phyloP scores from a whole-genome alignment of 2,888 invertebrate genomes.

The Neria commutata region DNA sequence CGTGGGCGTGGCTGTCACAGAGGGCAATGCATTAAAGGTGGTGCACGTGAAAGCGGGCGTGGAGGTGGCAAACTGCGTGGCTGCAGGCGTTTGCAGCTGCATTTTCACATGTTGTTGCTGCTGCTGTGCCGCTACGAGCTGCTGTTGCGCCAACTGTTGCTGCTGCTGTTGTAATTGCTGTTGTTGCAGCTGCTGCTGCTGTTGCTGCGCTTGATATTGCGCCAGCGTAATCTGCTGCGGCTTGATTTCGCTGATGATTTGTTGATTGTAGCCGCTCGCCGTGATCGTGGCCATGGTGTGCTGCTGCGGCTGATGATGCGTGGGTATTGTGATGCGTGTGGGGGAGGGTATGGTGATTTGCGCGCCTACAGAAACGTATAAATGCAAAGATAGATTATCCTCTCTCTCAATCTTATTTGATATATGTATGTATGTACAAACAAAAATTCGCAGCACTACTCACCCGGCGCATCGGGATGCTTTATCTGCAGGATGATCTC shows the following conservation, averaged over 20 bases:
- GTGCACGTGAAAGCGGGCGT: conserved; percentile 52
- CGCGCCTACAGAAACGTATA: conserved; percentile 37
- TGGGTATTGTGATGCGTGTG: conserved; percentile 44
- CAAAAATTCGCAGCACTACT: background rate
- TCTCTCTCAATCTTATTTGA: background rate
- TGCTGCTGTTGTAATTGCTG: conserved; percentile 29
- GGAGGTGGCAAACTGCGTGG: conserved; percentile 35
- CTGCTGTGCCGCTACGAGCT: conserved; percentile 36
- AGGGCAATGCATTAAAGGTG: conserved; percentile 51
- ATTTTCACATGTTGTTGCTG: conserved; percentile 46
- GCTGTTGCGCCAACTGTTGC: conserved; percentile 29
- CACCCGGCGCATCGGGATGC: conserved; percentile 53
- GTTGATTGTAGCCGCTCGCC: conserved; percentile 55
- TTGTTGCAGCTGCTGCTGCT: conserved; percentile 44
- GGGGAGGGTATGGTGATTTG: conserved; percentile 56
- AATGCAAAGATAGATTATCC: conserved; percentile 1
- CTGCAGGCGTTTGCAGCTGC: conserved; percentile 45
- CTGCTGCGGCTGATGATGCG: conserved; percentile 44
- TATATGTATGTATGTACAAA: background rate
- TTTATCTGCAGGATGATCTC: conserved; percentile 59
- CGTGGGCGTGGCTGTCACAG: conserved; percentile 27
- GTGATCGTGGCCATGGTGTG: conserved; percentile 56
- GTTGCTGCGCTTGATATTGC: conserved; percentile 57
- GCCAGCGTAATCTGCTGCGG: conserved; percentile 56
- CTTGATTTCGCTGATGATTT: conserved; percentile 57